These are phyloP conservation scores for Apogon talboti DNA, from an alignment of 2,797 vertebrate genomes.

Conservation along the genomic window DNA sequence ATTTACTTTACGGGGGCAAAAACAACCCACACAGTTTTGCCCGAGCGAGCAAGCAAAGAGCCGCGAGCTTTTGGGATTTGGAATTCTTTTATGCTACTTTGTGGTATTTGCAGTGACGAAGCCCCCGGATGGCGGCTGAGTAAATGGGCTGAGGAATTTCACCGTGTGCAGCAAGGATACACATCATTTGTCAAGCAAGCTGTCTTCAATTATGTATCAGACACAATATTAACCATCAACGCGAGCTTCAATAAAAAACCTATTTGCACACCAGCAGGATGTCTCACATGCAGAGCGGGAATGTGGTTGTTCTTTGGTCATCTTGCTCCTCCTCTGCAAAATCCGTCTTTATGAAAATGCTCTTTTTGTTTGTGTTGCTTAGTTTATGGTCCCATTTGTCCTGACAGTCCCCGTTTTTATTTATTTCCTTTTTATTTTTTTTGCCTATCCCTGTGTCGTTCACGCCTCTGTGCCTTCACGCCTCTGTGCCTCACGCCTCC, in stretches of 20 bases:
- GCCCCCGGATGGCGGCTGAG: conserved; percentile 27
- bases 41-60: conserved; percentile 40
- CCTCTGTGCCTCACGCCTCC: conserved; percentile 62
- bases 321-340: conserved; percentile 6
- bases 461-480: conserved; percentile 57
- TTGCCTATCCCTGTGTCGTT: conserved; percentile 20
- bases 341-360: conserved; percentile 8
- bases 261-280: conserved; percentile 49
- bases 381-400: conserved; percentile 36
- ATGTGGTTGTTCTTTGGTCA: conserved; percentile 25
- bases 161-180: conserved; percentile 36
- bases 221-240: conserved; percentile 37
- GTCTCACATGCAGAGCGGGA: conserved; percentile 21
- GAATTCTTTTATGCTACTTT: conserved; percentile 49
- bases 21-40: conserved; percentile 43
- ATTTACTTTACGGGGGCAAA: conserved; percentile 18
- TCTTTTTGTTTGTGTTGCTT: conserved; percentile 37
- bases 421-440: not conserved
- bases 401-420: conserved; percentile 39
- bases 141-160: conserved; percentile 51
- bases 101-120: conserved; percentile 44
- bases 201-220: conserved; percentile 47
- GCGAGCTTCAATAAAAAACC: conserved; percentile 24
- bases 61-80: conserved; percentile 51
- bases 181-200: conserved; percentile 53